phyloP scores from a whole-genome alignment of 2,888 invertebrate species.

The Crematogaster levior region DNA sequence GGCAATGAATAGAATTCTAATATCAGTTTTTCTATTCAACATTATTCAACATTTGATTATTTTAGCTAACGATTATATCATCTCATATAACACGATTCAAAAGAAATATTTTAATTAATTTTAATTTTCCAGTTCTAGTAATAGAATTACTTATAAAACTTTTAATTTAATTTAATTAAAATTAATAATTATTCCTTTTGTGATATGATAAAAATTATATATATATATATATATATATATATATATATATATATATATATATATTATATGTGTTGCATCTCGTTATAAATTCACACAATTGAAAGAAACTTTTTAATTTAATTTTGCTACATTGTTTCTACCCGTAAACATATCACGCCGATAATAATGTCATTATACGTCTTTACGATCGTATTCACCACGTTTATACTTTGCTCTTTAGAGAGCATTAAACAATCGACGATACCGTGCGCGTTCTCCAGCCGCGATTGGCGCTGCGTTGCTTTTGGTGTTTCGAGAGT shows the following conservation, averaged over 20 bases:
- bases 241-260: too few species aligned
- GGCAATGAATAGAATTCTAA: background rate
- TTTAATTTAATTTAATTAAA: too few species aligned
- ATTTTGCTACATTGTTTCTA: background rate
- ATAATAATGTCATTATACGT: background rate
- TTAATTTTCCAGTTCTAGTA: too few species aligned
- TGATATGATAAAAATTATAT: background rate
- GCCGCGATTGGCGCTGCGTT: conserved; percentile 50
- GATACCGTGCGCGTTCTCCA: conserved; percentile 58
- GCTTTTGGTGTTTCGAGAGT: conserved; percentile 57
- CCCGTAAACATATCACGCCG: background rate
- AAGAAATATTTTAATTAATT: too few species aligned
- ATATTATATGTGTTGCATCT: background rate
- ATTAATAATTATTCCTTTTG: too few species aligned
- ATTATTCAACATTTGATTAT: background rate
- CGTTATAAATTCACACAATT: background rate
- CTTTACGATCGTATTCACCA: background rate
- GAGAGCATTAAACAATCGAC: conserved; percentile 65
- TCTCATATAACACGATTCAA: too few species aligned
- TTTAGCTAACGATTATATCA: background rate
- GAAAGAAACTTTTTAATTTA: background rate
- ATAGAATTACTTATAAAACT: too few species aligned
- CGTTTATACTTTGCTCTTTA: background rate
- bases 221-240: too few species aligned
- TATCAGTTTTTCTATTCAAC: background rate